Percentiles rank a stretch among this genome's conserved stretches.
These are phyloP conservation scores for Eurois occulta DNA, from an alignment of 2,888 invertebrate genomes.

Conservation along the genomic window DNA sequence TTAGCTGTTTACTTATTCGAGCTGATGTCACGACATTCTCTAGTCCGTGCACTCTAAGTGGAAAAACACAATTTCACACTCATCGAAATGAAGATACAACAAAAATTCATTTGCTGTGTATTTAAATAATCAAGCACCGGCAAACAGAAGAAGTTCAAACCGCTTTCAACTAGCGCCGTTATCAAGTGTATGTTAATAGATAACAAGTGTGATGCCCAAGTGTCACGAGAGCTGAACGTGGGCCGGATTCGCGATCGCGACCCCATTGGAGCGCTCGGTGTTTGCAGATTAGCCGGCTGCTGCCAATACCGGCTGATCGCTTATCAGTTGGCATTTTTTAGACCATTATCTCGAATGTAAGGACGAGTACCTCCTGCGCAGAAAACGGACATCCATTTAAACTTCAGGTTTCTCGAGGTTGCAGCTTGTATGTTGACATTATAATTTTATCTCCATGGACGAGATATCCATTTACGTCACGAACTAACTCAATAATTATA, in stretches of 20 bases:
- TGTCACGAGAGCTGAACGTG: slow-evolving; percentile 83
- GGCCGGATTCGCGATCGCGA: slow-evolving; percentile 71
- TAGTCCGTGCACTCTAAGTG: slow-evolving; percentile 24
- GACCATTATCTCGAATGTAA: slow-evolving; percentile 39
- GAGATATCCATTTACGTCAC: slow-evolving; percentile 77
- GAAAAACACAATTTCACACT: slow-evolving; percentile 40
- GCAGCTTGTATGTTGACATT: slow-evolving; percentile 71
- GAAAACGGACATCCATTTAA: slow-evolving; percentile 50
- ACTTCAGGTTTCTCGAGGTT: slow-evolving; percentile 68
- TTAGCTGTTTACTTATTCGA: slow-evolving; percentile 30
- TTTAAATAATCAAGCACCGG: slow-evolving; percentile 70
- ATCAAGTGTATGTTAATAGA: slow-evolving; percentile 84
- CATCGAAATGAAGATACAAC: slow-evolving; percentile 65
- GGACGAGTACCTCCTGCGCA: slow-evolving; percentile 33
- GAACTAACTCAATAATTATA: slow-evolving; percentile 65
- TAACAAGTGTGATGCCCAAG: slow-evolving; percentile 77
- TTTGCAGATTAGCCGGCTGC: slow-evolving; percentile 69
- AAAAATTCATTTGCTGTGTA: slow-evolving; percentile 63
- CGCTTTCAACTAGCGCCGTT: slow-evolving; percentile 79
- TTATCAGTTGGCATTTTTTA: slow-evolving; percentile 65
- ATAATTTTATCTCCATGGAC: slow-evolving; percentile 70
- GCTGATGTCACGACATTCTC: slow-evolving; percentile 20
- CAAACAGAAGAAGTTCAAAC: slow-evolving; percentile 75
- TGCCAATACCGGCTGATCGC: slow-evolving; percentile 64
- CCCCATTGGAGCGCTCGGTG: slow-evolving; percentile 61